Evolutionary conservation across 2,888 invertebrate species (phyloP).

Genomic region (Phlogophora meticulosa): DNA sequence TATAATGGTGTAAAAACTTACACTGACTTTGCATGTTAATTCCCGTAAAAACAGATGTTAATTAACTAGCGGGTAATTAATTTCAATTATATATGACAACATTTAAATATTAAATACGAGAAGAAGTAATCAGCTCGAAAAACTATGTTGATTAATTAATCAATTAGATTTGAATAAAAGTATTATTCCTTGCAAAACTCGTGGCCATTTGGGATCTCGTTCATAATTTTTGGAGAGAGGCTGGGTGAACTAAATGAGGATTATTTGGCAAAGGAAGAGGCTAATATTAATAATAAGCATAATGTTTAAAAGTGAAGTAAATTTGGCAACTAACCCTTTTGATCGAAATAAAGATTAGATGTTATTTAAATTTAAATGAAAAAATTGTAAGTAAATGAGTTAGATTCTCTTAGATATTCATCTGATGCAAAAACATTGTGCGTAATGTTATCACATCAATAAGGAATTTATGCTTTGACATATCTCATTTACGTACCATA

Average conservation of each 20-base stretch:
- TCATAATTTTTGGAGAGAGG: too few relatives aligned
- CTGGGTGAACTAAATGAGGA: too few relatives aligned
- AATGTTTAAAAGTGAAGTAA: too few relatives aligned
- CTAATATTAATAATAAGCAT: too few relatives aligned
- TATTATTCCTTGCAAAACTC: too few relatives aligned
- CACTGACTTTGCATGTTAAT: slow-evolving; percentile 3
- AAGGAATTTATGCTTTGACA: not conserved
- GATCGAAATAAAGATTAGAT: too few relatives aligned
- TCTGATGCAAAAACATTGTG: slow-evolving; percentile 1
- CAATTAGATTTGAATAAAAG: not conserved
- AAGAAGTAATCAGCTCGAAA: not conserved
- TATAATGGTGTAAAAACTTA: slow-evolving; percentile 39
- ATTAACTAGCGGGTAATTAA: not conserved
- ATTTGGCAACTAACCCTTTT: too few relatives aligned
- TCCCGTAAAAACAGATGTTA: slow-evolving; percentile 8
- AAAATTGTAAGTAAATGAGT: not conserved
- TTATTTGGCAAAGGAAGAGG: too few relatives aligned
- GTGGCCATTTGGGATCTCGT: too few relatives aligned
- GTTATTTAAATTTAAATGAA: too few relatives aligned
- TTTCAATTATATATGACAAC: not conserved
- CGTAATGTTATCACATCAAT: slow-evolving; percentile 12
- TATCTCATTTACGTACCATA: not conserved
- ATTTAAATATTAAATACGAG: not conserved
- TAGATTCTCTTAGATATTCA: not conserved
- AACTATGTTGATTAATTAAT: not conserved